Conservation (phyloP, 2,888 invertebrate species). For the Acheta domesticus region DNA sequence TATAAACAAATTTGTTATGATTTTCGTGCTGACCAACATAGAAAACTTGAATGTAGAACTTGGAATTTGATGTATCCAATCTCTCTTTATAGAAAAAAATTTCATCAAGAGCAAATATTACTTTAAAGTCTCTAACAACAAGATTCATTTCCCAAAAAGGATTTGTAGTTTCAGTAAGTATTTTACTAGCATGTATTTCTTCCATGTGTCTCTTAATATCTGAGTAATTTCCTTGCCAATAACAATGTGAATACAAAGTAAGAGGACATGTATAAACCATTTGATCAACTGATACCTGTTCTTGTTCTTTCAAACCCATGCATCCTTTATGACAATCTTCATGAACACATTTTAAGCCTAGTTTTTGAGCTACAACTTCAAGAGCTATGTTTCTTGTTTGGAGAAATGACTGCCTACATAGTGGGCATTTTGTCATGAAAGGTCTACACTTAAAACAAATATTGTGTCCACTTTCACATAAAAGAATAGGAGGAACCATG, state of each 20-base stretch:
- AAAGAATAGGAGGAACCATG: conserved; percentile 23
- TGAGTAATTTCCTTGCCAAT: neutral
- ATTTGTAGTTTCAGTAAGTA: neutral
- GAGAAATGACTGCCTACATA: neutral
- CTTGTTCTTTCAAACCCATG: neutral
- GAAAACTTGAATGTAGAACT: neutral
- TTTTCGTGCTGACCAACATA: neutral
- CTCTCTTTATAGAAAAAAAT: neutral
- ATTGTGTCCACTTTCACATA: conserved; percentile 24
- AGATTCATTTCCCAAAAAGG: neutral
- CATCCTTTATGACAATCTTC: neutral
- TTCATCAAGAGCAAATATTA: conserved; percentile 1
- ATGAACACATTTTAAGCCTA: neutral
- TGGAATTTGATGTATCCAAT: neutral
- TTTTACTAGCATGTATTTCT: neutral
- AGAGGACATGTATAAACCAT: neutral
- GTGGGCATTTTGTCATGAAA: neutral
- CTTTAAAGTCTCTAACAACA: neutral
- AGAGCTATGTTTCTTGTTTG: conserved; percentile 12
- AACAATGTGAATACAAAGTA: neutral
- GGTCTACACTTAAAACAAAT: conserved; percentile 18
- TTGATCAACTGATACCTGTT: neutral
- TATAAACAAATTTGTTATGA: neutral
- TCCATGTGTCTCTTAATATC: neutral
- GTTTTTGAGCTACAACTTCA: neutral